Percentiles rank a stretch among this genome's conserved stretches.
These are phyloP conservation scores for Tethea ocularis DNA, from an alignment of 2,888 invertebrate genomes.

Conservation along the genomic window DNA sequence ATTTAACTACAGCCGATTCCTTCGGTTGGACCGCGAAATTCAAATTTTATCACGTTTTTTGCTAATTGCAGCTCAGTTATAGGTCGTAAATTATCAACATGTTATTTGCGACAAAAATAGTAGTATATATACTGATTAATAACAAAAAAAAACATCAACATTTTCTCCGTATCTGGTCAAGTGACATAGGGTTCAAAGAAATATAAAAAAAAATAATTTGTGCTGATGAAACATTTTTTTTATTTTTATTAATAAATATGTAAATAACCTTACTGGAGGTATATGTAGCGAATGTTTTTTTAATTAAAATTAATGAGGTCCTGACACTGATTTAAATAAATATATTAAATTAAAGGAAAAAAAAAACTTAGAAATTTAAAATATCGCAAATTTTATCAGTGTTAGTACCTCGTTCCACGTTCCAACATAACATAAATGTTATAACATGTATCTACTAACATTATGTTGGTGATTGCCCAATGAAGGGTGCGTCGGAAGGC, in stretches of 20 bases:
- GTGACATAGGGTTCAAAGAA: too few relatives aligned
- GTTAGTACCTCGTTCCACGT: not conserved
- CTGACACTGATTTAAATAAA: not conserved
- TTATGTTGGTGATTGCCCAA: conserved; percentile 41
- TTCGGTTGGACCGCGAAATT: too few relatives aligned
- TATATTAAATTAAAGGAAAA: too few relatives aligned
- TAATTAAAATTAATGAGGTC: not conserved
- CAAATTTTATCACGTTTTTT: too few relatives aligned
- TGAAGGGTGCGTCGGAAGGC: conserved; percentile 90
- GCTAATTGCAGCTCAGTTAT: too few relatives aligned
- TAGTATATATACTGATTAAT: too few relatives aligned
- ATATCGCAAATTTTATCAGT: not conserved
- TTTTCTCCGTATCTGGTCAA: too few relatives aligned
- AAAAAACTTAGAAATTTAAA: too few relatives aligned
- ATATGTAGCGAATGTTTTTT: not conserved
- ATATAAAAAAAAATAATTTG: not conserved
- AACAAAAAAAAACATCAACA: too few relatives aligned
- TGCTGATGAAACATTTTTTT: not conserved
- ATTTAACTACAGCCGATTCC: too few relatives aligned
- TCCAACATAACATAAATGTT: conserved; percentile 28
- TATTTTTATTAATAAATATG: not conserved
- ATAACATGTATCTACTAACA: conserved; percentile 45
- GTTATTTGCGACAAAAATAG: too few relatives aligned
- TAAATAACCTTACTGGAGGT: not conserved
- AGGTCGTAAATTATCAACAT: too few relatives aligned